These are phyloP conservation scores for Columba livia DNA, from an alignment of 2,113 vertebrate species.

Conservation along the genomic window DNA sequence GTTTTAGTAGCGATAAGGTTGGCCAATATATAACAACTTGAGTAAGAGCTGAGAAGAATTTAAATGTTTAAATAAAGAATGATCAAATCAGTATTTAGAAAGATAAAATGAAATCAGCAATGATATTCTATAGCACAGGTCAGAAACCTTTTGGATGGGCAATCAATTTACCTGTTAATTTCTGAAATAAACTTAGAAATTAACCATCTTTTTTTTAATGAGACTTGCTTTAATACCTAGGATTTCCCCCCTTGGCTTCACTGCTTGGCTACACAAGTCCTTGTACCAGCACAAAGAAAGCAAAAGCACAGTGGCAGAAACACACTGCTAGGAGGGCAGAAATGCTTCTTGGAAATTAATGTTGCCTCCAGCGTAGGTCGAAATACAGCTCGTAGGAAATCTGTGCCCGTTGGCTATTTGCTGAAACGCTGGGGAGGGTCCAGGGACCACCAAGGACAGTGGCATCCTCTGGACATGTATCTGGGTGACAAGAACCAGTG, in stretches of 20 bases:
- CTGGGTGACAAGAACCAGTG: fast-evolving
- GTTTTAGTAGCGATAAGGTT: neutral
- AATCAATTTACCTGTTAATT: neutral
- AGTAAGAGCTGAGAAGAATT: neutral
- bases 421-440: neutral
- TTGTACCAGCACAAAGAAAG: no score
- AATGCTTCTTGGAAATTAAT: neutral
- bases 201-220: neutral
- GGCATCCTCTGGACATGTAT: neutral
- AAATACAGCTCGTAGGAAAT: neutral
- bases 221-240: neutral
- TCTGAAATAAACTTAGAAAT: neutral
- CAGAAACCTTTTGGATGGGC: neutral
- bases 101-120: neutral
- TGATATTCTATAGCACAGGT: neutral
- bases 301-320: neutral
- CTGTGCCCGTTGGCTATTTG: neutral
- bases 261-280: neutral
- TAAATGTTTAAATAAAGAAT: neutral
- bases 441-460: neutral
- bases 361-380: fast-evolving
- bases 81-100: neutral
- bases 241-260: neutral
- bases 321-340: neutral
- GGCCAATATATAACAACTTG: neutral